A percentile compares a stretch with the other conserved stretches of the same genome.
Evolutionary conservation across 2,888 invertebrate genomes (phyloP).

Genomic region (Arrhopalites spinosus): DNA sequence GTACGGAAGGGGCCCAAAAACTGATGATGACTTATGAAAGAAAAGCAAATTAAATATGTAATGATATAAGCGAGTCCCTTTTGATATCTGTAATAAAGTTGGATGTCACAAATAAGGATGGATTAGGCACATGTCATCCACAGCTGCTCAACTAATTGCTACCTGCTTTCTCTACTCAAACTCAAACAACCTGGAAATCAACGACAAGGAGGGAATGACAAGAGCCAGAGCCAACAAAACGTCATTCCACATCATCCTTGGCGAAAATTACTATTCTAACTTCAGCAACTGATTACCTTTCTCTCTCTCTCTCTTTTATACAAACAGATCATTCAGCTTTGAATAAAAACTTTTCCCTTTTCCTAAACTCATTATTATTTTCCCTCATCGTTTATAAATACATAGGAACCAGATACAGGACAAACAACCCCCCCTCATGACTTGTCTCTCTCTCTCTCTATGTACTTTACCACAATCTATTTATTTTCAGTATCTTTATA

Average conservation of each 20-base stretch:
- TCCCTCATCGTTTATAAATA: background rate
- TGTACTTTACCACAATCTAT: background rate
- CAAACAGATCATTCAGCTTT: constrained; percentile 3
- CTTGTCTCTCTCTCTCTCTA: background rate
- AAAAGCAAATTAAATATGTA: constrained; percentile 43
- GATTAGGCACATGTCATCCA: constrained; percentile 48
- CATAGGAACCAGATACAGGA: too few relatives aligned
- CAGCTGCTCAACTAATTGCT: constrained; percentile 51
- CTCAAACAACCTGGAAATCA: constrained; percentile 16
- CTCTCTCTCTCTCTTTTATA: constrained; percentile 6
- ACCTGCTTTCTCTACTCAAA: constrained; percentile 39
- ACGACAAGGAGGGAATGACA: background rate
- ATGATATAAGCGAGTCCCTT: constrained; percentile 45
- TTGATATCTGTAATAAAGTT: constrained; percentile 45
- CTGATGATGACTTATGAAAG: constrained; percentile 32
- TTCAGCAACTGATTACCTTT: constrained; percentile 23
- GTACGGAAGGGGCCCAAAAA: background rate
- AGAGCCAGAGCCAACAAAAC: background rate
- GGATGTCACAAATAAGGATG: constrained; percentile 44
- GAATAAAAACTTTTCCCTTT: constrained; percentile 4
- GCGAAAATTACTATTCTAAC: constrained; percentile 22
- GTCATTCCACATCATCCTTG: constrained; percentile 3
- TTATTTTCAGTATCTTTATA: background rate
- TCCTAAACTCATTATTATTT: constrained; percentile 9
- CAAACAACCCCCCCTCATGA: background rate